Conservation (phyloP, 2,888 invertebrate species). For the Bhutanitis thaidina region DNA sequence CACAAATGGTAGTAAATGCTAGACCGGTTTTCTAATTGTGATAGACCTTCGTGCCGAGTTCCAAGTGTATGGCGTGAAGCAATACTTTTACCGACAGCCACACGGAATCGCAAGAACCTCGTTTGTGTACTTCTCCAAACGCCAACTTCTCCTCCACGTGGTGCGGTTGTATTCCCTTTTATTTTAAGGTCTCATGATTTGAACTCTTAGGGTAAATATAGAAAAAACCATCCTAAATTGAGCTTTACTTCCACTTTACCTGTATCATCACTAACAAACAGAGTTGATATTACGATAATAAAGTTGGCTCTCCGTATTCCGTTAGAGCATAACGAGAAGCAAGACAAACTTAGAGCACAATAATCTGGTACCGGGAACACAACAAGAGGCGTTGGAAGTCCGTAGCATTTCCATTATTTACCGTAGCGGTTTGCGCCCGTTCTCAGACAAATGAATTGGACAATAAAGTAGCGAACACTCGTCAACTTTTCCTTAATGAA, state of each 20-base stretch:
- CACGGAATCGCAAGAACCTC: too few relatives aligned
- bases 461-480: slow-evolving; percentile 57
- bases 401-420: slow-evolving; percentile 55
- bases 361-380: slow-evolving; percentile 48
- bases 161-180: too few relatives aligned
- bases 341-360: slow-evolving; percentile 60
- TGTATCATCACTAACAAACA: slow-evolving; percentile 15
- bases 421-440: slow-evolving; percentile 48
- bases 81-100: too few relatives aligned
- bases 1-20: too few relatives aligned
- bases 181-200: too few relatives aligned
- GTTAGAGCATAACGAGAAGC: slow-evolving; percentile 47
- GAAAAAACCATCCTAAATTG: too few relatives aligned
- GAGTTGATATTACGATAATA: slow-evolving; percentile 32
- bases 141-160: too few relatives aligned
- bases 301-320: slow-evolving; percentile 49
- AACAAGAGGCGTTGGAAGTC: slow-evolving; percentile 45
- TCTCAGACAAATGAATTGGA: slow-evolving; percentile 61
- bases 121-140: too few relatives aligned
- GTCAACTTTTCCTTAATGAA: slow-evolving; percentile 59
- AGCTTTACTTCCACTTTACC: slow-evolving; percentile 1
- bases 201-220: too few relatives aligned
- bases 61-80: too few relatives aligned
- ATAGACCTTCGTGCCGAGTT: too few relatives aligned
- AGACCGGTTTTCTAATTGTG: too few relatives aligned